Conservation (phyloP, 2,797 vertebrate species). For the Pachyuromys duprasi region DNA sequence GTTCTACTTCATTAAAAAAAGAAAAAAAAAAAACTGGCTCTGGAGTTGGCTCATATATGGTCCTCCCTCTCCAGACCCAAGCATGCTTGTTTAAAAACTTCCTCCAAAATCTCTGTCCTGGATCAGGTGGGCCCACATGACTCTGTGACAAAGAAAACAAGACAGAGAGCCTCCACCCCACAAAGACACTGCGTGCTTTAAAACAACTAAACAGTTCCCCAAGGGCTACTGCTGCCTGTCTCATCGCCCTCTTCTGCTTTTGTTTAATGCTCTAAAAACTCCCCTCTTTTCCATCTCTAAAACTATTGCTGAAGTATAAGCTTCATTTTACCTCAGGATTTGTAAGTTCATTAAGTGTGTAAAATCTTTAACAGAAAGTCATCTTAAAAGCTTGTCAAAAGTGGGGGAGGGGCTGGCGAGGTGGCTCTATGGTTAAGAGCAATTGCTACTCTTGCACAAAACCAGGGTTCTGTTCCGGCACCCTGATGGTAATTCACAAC, state of each 20-base stretch:
- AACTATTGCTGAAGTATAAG: not conserved
- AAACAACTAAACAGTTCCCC: not conserved
- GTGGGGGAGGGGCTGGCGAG: too few relatives aligned
- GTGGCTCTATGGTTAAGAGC: too few relatives aligned
- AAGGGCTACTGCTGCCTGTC: too few relatives aligned
- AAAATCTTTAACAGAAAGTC: not conserved
- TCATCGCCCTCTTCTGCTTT: not conserved
- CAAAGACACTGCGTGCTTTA: not conserved
- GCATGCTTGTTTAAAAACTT: not conserved
- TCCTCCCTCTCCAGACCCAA: not conserved
- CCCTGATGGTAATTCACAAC: too few relatives aligned
- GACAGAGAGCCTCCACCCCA: not conserved
- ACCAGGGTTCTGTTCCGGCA: too few relatives aligned
- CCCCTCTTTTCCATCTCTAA: not conserved
- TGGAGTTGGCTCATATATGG: not conserved
- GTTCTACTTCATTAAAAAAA: not conserved
- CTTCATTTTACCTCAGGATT: not conserved
- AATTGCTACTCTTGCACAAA: too few relatives aligned
- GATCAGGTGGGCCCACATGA: not conserved
- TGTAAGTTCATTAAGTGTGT: not conserved
- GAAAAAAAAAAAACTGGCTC: not conserved
- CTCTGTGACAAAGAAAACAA: not conserved
- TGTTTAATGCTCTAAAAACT: not conserved
- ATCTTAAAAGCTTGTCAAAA: not conserved
- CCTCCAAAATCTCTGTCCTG: not conserved